Evolutionary conservation across 2,797 vertebrate species (phyloP).

Genomic region (Hephaestus fuliginosus): DNA sequence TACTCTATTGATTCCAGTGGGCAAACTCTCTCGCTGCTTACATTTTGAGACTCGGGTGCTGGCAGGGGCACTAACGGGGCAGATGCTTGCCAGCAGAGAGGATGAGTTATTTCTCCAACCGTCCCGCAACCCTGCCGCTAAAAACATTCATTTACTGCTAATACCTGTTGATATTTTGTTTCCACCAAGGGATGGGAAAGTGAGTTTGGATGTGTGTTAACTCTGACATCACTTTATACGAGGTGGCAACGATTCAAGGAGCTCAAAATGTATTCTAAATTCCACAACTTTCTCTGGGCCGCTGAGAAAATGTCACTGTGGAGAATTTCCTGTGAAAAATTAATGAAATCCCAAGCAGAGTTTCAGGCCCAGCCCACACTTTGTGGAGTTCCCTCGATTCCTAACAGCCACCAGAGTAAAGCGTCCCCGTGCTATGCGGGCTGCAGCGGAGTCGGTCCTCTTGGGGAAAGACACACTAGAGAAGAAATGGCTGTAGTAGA

Average conservation of each 20-base stretch:
- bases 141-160: not conserved
- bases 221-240: not conserved
- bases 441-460: conserved; percentile 40
- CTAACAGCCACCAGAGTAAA: conserved; percentile 21
- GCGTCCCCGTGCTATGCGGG: conserved; percentile 22
- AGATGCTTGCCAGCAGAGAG: conserved; percentile 2
- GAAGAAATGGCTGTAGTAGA: conserved; percentile 32
- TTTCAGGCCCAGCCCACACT: conserved; percentile 17
- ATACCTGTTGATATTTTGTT: conserved; percentile 2
- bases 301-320: conserved; percentile 24
- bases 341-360: conserved; percentile 35
- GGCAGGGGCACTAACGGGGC: conserved; percentile 9
- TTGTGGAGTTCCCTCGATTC: conserved; percentile 39
- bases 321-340: conserved; percentile 33
- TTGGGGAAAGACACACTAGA: conserved; percentile 37
- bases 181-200: not conserved
- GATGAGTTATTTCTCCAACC: conserved; percentile 9
- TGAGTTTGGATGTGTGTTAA: not conserved
- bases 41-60: conserved; percentile 14
- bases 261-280: conserved; percentile 9
- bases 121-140: not conserved
- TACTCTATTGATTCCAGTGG: conserved; percentile 26
- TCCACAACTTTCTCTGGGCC: conserved; percentile 8
- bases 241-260: conserved; percentile 1
- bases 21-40: conserved; percentile 23